Evolutionary conservation across 2,797 vertebrate genomes (phyloP).

Genomic region (Taenioides sp.): DNA sequence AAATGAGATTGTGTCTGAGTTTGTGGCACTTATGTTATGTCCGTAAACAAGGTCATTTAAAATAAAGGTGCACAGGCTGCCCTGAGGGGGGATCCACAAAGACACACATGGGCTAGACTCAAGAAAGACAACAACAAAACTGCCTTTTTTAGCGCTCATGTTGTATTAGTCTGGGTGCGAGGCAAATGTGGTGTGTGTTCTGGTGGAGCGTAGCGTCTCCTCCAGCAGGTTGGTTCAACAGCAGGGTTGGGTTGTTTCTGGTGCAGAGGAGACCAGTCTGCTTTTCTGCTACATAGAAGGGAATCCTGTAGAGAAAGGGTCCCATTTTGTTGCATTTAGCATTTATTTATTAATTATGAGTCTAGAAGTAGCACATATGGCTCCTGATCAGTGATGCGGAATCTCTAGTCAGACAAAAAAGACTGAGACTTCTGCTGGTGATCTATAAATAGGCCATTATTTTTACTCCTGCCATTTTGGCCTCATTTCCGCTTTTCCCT

Average conservation of each 20-base stretch:
- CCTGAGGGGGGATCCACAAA: constrained; percentile 51
- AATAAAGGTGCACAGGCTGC: constrained; percentile 79
- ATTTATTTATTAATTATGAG: constrained; percentile 42
- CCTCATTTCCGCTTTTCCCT: constrained; percentile 77
- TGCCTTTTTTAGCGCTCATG: constrained; percentile 67
- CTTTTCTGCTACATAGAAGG: constrained; percentile 37
- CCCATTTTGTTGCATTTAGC: constrained; percentile 33
- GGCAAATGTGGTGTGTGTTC: constrained; percentile 73
- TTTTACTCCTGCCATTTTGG: constrained; percentile 83
- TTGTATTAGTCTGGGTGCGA: constrained; percentile 65
- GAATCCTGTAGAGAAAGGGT: constrained; percentile 64
- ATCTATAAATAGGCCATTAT: constrained; percentile 84
- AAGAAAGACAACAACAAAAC: constrained; percentile 46
- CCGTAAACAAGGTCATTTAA: constrained; percentile 82
- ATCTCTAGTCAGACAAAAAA: constrained; percentile 62
- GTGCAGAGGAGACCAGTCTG: constrained; percentile 65
- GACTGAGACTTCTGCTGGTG: constrained; percentile 72
- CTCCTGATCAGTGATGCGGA: constrained; percentile 50
- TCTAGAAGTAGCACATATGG: constrained; percentile 21
- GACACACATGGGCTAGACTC: constrained; percentile 30
- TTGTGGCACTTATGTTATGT: constrained; percentile 66
- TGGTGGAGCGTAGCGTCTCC: constrained; percentile 64
- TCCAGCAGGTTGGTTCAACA: constrained; percentile 63
- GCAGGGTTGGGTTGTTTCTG: constrained; percentile 52
- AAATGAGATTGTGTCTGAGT: constrained; percentile 75